Conservation (phyloP, 2,797 vertebrate genomes). For the Paedocypris micromegethes region DNA sequence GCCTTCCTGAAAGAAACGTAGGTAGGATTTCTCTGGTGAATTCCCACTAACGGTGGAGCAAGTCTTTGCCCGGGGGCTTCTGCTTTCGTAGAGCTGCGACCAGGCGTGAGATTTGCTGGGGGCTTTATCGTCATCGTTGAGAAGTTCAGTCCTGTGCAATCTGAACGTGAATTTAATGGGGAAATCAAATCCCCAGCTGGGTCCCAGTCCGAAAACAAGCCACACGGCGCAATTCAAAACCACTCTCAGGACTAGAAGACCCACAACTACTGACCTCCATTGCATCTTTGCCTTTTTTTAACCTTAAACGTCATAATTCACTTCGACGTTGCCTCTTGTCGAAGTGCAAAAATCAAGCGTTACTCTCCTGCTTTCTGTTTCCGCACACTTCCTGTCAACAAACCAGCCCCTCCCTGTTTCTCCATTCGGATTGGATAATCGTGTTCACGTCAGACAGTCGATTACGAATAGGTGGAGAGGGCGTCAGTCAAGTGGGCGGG, state of each 20-base stretch:
- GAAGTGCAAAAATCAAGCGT: slow-evolving; percentile 2
- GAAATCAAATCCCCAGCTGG: slow-evolving; percentile 81
- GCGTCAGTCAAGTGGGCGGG: slow-evolving; percentile 47
- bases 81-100: slow-evolving; percentile 53
- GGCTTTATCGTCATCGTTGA: slow-evolving; percentile 52
- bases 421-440: slow-evolving; percentile 55
- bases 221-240: slow-evolving; percentile 79
- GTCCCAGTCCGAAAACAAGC: slow-evolving; percentile 77
- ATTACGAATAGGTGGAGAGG: slow-evolving; percentile 44
- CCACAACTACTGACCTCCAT: slow-evolving; percentile 90
- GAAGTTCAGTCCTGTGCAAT: slow-evolving; percentile 66
- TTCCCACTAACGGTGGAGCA: slow-evolving; percentile 50
- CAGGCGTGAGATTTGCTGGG: slow-evolving; percentile 52
- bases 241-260: slow-evolving; percentile 82
- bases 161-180: slow-evolving; percentile 65
- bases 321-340: slow-evolving; percentile 35
- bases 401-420: slow-evolving; percentile 50
- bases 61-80: slow-evolving; percentile 33
- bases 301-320: slow-evolving; percentile 70
- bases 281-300: slow-evolving; percentile 78
- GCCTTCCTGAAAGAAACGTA: slow-evolving; percentile 68
- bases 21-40: slow-evolving; percentile 63
- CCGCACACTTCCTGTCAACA: slow-evolving; percentile 71
- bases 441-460: rapidly evolving
- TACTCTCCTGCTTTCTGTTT: slow-evolving; percentile 36